These are phyloP conservation scores for Amblyopsis hoosieri DNA, from an alignment of 2,797 vertebrate genomes.

Conservation along the genomic window DNA sequence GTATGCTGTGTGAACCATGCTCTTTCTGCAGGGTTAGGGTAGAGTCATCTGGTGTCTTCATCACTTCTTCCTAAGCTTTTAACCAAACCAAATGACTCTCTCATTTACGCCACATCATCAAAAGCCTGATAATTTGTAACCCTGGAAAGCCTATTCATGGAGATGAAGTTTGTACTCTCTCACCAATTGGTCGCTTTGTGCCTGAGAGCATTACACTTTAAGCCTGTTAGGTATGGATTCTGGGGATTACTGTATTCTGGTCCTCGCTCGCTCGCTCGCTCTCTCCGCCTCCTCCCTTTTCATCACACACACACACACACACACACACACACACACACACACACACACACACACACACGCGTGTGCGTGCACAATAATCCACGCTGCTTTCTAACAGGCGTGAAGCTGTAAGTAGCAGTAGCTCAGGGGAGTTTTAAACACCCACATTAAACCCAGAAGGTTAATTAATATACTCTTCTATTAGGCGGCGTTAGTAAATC, in stretches of 20 bases:
- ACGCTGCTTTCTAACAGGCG: slow-evolving; percentile 21
- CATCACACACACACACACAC: slow-evolving; percentile 1
- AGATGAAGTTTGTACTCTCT: slow-evolving; percentile 39
- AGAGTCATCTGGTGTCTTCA: slow-evolving; percentile 6
- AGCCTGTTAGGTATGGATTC: slow-evolving; percentile 63
- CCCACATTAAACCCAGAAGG: slow-evolving; percentile 30
- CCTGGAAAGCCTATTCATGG: slow-evolving; percentile 47
- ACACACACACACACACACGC: slow-evolving; percentile 12
- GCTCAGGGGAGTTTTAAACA: slow-evolving; percentile 29
- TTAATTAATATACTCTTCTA: slow-evolving; percentile 44
- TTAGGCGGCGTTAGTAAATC: slow-evolving; percentile 29
- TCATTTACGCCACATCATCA: slow-evolving; percentile 44
- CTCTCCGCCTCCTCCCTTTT: background rate
- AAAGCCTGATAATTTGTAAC: slow-evolving; percentile 46
- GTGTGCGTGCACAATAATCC: slow-evolving; percentile 17
- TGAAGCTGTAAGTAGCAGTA: slow-evolving; percentile 28
- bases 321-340: slow-evolving; percentile 5
- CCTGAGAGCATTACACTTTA: slow-evolving; percentile 55
- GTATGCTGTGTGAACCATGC: background rate
- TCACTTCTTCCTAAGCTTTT: slow-evolving; percentile 27
- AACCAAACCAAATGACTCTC: slow-evolving; percentile 39
- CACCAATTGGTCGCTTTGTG: slow-evolving; percentile 49
- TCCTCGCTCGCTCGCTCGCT: background rate
- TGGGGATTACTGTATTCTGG: slow-evolving; percentile 37
- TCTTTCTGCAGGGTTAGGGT: background rate